Base-by-base conservation (phyloP, 2,113 vertebrate genomes). In the Thunnus thynnus region DNA sequence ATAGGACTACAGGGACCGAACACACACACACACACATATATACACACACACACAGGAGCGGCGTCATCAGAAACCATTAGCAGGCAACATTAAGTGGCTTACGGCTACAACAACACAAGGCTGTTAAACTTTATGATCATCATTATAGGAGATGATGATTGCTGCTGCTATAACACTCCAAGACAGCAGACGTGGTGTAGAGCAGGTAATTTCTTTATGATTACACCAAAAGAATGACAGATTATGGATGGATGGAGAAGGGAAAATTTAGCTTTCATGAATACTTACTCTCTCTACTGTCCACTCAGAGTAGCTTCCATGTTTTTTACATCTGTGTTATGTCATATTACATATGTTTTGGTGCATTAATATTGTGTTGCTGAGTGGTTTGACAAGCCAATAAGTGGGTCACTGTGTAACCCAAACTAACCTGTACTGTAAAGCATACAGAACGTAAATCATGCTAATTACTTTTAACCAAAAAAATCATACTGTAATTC, bases 61-160 rank as follows among this genome's bases (percentile, higher is more conserved):
- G 95, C 94, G 95, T 95, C 96, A 95, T 96, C 96, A 96, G 89
- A 96, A 87, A 92, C 94, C 94, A 96, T 97, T 96, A 89, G 94
- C 95, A 96, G 95, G 96, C 96, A 96, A 97, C 96, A 97, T 96
- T 96, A 97, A 97, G 96, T 97, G 95, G 93, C 95, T 95, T 96
- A 96, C 93, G 92, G 96, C 85, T 86, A 86, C 76, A 83, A 78
- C 95, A 96, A 95, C 71, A 84, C 95, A 82, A 88, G 91, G 95
- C 94, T 93, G 94, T 95, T 93, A 94, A 95, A 96, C 94, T 94
- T 96, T 95, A 95, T 94, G 96, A 96, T 96, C 94, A 93, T 94
- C 95, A 96, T 96, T 96, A 95, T 94, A 94, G 94, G 94, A 94
- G 94, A 96, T 93, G 92, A 96, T 95, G 91, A 96, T 96, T 95